Percentiles rank a stretch among this genome's conserved stretches.
These are phyloP conservation scores for Gymnarchus niloticus DNA, from an alignment of 2,113 vertebrate genomes.

Conservation along the genomic window DNA sequence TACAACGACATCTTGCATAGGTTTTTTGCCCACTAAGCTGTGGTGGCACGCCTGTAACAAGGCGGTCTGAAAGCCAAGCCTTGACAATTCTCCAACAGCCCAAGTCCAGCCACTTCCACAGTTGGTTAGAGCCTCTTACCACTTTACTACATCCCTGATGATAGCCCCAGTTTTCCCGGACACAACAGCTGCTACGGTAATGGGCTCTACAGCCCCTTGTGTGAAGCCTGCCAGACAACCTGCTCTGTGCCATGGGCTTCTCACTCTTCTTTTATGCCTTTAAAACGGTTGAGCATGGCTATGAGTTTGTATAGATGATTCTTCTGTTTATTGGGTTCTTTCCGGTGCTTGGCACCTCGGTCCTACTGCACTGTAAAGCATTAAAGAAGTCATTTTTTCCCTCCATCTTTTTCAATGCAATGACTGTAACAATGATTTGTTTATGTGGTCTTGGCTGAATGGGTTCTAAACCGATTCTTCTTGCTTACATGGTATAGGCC, in stretches of 20 bases:
- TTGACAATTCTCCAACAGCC: neutral
- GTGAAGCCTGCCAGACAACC: neutral
- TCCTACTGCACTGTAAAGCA: neutral
- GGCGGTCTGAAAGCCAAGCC: no score
- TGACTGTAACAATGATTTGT: neutral
- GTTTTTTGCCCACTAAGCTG: neutral
- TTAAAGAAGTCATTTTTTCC: neutral
- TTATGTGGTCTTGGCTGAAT: neutral
- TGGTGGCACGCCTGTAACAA: neutral
- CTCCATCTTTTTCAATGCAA: neutral
- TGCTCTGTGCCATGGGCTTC: neutral
- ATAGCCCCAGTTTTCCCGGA: neutral
- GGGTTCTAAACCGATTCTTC: constrained; percentile 6
- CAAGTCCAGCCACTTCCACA: neutral
- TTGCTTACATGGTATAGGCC: constrained; percentile 10
- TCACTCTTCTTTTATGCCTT: neutral
- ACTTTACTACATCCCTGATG: neutral
- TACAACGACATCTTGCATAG: no score
- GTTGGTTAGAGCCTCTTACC: neutral
- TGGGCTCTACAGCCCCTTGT: neutral
- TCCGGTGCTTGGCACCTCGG: neutral
- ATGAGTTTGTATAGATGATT: neutral
- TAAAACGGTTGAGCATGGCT: neutral
- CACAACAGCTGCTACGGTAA: neutral
- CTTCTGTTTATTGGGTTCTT: neutral